These are phyloP conservation scores for Lemur catta DNA, from an alignment of 2,797 vertebrate genomes.

Conservation along the genomic window DNA sequence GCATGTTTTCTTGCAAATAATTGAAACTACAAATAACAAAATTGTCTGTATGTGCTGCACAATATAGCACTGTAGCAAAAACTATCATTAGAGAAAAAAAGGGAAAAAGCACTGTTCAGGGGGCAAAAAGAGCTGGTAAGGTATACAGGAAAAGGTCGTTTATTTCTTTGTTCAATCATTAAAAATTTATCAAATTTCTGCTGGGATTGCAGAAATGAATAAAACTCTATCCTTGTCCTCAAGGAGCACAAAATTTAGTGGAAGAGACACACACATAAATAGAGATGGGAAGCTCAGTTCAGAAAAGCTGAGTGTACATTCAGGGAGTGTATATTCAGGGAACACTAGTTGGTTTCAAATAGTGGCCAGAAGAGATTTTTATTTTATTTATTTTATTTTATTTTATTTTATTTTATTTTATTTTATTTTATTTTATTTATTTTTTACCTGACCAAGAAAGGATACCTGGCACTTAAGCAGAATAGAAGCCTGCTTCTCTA, in stretches of 20 bases:
- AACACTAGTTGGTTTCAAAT: neutral
- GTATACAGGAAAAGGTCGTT: neutral
- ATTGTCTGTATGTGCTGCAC: neutral
- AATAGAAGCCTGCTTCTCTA: conserved; percentile 5
- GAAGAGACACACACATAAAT: neutral
- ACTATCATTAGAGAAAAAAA: neutral
- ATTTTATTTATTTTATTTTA: too few species aligned
- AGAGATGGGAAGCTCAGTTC: neutral
- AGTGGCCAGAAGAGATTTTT: neutral
- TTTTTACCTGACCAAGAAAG: neutral
- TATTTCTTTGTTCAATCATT: neutral
- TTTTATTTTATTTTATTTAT: too few species aligned
- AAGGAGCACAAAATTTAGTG: neutral
- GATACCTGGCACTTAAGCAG: neutral
- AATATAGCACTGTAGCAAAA: neutral
- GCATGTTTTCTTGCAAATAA: conserved; percentile 14
- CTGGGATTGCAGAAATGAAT: neutral
- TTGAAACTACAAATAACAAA: conserved; percentile 39
- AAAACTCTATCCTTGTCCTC: conserved; percentile 1
- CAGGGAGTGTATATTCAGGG: too few species aligned
- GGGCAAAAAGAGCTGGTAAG: neutral
- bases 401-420: too few species aligned
- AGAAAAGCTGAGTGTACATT: neutral
- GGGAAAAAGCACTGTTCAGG: neutral
- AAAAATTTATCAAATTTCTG: conserved; percentile 27